Percentiles rank a stretch among this genome's conserved stretches.
Conservation (phyloP, 2,113 vertebrate genomes). For the Solenodon paradoxus region DNA sequence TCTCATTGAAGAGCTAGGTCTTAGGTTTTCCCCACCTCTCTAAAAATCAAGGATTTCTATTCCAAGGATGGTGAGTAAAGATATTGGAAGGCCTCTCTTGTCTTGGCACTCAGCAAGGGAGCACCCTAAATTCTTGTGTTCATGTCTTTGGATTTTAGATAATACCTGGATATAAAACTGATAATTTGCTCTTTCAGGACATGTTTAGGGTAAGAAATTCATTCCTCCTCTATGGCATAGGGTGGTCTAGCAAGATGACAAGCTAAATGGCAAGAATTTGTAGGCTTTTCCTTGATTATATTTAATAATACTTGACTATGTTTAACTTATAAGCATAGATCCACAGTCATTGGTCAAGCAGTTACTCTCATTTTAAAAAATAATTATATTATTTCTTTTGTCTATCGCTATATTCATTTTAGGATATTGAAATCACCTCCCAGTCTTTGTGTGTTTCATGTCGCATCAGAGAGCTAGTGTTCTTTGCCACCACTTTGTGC, state of each 20-base stretch:
- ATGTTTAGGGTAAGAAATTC: not conserved
- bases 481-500: too few species aligned
- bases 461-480: too few species aligned
- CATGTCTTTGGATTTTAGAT: not conserved
- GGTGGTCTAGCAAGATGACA: not conserved
- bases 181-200: not conserved
- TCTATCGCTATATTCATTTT: too few species aligned
- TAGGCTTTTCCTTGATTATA: not conserved
- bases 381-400: too few species aligned
- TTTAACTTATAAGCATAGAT: not conserved
- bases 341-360: not conserved
- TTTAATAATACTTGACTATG: not conserved
- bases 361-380: too few species aligned
- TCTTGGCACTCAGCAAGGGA: not conserved
- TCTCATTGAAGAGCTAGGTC: not conserved
- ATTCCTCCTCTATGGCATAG: not conserved
- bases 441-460: too few species aligned
- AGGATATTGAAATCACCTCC: too few species aligned
- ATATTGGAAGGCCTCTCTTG: not conserved
- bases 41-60: not conserved
- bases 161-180: not conserved
- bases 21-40: not conserved
- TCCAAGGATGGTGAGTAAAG: not conserved
- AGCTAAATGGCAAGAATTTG: not conserved
- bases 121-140: not conserved